These are phyloP conservation scores for Polylopha cassiicola DNA, from an alignment of 2,888 invertebrate genomes.

Conservation along the genomic window DNA sequence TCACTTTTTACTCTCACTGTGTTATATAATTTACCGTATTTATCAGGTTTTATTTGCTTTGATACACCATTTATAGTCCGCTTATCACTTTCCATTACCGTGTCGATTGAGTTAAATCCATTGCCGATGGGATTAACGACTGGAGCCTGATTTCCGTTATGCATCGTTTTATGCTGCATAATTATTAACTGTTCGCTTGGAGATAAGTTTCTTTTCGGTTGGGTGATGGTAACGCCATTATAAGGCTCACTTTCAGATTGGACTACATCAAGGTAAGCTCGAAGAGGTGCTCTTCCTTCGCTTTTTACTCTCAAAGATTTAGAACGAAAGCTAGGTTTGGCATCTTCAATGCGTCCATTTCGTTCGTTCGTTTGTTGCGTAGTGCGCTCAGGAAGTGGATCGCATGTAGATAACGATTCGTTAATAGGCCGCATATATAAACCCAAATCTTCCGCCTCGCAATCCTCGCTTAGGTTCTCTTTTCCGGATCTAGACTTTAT, in stretches of 20 bases:
- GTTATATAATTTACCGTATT: slow-evolving; percentile 66
- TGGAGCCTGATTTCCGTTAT: slow-evolving; percentile 54
- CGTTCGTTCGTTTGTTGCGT: slow-evolving; percentile 56
- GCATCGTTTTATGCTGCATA: slow-evolving; percentile 71
- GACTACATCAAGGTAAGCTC: slow-evolving; percentile 57
- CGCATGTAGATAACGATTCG: slow-evolving; percentile 66
- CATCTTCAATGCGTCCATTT: slow-evolving; percentile 63
- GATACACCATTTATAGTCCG: slow-evolving; percentile 65
- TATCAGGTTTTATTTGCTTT: slow-evolving; percentile 68
- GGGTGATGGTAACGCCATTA: slow-evolving; percentile 70
- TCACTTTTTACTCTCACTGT: slow-evolving; percentile 75
- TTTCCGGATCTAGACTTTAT: slow-evolving; percentile 59
- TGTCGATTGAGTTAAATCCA: slow-evolving; percentile 54
- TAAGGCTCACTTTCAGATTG: slow-evolving; percentile 47
- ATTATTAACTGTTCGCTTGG: slow-evolving; percentile 71
- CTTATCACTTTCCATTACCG: slow-evolving; percentile 67
- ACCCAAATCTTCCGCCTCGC: slow-evolving; percentile 67
- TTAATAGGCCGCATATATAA: slow-evolving; percentile 68
- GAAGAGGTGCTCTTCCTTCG: slow-evolving; percentile 67
- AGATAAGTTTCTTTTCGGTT: slow-evolving; percentile 72
- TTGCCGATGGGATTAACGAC: slow-evolving; percentile 43
- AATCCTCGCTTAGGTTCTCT: slow-evolving; percentile 52
- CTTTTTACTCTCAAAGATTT: slow-evolving; percentile 74
- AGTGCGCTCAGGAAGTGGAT: slow-evolving; percentile 65
- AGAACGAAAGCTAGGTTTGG: slow-evolving; percentile 70